Evolutionary conservation across 2,113 vertebrate genomes (phyloP).

Genomic region (Sinocyclocheilus grahami): DNA sequence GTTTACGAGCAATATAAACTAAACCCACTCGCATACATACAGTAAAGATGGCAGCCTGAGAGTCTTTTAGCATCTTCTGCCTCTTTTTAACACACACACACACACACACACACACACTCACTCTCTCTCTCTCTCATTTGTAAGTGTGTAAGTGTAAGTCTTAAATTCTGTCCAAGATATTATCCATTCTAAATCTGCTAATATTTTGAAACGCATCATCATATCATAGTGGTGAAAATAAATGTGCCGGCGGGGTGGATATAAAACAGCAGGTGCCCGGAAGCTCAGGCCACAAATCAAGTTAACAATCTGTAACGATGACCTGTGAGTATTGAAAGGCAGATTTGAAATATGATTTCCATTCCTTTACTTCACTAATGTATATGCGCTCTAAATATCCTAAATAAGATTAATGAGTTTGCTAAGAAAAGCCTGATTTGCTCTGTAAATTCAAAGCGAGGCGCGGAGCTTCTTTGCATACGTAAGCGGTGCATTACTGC

Average conservation of each 20-base stretch:
- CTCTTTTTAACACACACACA: background rate
- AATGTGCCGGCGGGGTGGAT: constrained; percentile 6
- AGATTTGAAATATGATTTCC: constrained; percentile 46
- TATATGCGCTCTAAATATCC: constrained; percentile 14
- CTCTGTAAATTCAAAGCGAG: constrained; percentile 1
- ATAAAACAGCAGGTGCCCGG: constrained; percentile 18
- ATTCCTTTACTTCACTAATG: constrained; percentile 25
- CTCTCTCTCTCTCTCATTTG: background rate
- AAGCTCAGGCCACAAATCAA: constrained; percentile 33
- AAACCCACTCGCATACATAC: constrained; percentile 24
- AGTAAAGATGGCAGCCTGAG: constrained; percentile 36
- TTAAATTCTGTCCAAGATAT: background rate
- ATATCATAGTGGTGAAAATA: constrained; percentile 1
- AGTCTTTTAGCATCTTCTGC: constrained; percentile 10
- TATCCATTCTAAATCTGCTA: background rate
- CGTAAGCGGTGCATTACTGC: constrained; percentile 6
- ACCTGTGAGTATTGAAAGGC: constrained; percentile 29
- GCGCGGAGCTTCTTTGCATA: background rate
- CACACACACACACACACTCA: no score
- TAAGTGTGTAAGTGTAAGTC: background rate
- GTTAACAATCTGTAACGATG: constrained; percentile 40
- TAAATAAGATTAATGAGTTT: background rate
- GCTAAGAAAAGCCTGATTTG: constrained; percentile 3
- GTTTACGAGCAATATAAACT: constrained; percentile 47
- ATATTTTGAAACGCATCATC: constrained; percentile 18